Evolutionary conservation across 2,797 vertebrate species (phyloP).

Genomic region (Podarcis lilfordi): DNA sequence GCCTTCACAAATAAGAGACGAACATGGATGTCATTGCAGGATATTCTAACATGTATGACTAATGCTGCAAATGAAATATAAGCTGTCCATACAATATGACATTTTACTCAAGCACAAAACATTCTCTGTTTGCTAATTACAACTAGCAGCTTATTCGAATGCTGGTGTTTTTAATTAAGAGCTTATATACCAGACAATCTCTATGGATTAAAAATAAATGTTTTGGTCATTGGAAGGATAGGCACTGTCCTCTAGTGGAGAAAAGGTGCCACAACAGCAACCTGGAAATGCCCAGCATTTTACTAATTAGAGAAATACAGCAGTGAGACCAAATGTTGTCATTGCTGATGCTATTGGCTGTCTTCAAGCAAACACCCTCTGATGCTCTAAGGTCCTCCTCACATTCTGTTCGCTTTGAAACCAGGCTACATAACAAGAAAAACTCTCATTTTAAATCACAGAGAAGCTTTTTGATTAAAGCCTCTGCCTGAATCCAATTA

Average conservation of each 20-base stretch:
- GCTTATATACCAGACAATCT: constrained; percentile 29
- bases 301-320: constrained; percentile 41
- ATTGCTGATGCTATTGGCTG: constrained; percentile 29
- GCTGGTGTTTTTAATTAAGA: constrained; percentile 69
- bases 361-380: constrained; percentile 42
- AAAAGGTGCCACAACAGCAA: constrained; percentile 22
- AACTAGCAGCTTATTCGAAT: constrained; percentile 59
- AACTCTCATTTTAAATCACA: constrained; percentile 48
- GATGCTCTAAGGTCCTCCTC: constrained; percentile 21
- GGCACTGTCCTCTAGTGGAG: constrained; percentile 78
- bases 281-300: constrained; percentile 46
- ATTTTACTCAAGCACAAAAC: constrained; percentile 67
- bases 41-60: constrained; percentile 40
- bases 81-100: constrained; percentile 44
- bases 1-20: constrained; percentile 22
- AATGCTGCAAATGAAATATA: constrained; percentile 63
- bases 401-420: constrained; percentile 56
- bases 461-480: constrained; percentile 48
- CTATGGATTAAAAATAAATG: constrained; percentile 53
- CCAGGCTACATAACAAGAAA: constrained; percentile 29
- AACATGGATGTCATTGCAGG: background rate
- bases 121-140: constrained; percentile 67
- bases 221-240: constrained; percentile 43
- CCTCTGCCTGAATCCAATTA: constrained; percentile 52
- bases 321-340: constrained; percentile 35